Conservation (phyloP, 2,797 vertebrate genomes). For the Artibeus jamaicensis region DNA sequence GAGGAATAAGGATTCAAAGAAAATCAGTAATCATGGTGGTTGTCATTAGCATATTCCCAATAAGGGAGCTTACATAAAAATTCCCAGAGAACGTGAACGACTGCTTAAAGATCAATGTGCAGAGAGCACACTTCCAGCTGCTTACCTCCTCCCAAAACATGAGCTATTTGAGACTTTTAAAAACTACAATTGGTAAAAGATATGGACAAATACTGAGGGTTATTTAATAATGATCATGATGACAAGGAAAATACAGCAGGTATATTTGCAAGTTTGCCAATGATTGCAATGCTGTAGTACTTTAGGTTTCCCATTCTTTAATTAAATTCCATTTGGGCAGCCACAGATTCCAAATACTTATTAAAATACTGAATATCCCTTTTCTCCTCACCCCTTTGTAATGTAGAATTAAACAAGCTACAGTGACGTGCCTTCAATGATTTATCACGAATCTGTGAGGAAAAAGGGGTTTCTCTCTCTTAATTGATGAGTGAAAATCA, state of each 20-base stretch:
- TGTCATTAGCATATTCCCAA: slow-evolving; percentile 97
- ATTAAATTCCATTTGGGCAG: slow-evolving; percentile 60
- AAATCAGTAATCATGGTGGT: slow-evolving; percentile 95
- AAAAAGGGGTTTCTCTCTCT: slow-evolving; percentile 64
- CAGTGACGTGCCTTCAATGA: slow-evolving; percentile 44
- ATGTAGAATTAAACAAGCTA: slow-evolving; percentile 49
- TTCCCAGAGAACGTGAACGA: slow-evolving; percentile 90
- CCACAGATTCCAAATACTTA: slow-evolving; percentile 62
- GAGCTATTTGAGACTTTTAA: slow-evolving; percentile 57
- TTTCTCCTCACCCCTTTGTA: slow-evolving; percentile 56
- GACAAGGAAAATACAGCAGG: slow-evolving; percentile 46
- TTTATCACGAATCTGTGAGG: slow-evolving; percentile 67
- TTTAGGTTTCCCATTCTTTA: slow-evolving; percentile 68
- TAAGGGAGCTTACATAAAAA: slow-evolving; percentile 91
- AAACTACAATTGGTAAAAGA: slow-evolving; percentile 73
- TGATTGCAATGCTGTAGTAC: slow-evolving; percentile 49
- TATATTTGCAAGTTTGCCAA: slow-evolving; percentile 50
- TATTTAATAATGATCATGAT: slow-evolving; percentile 44
- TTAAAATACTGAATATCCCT: slow-evolving; percentile 48
- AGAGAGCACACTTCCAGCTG: slow-evolving; percentile 85
- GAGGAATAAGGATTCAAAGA: slow-evolving; percentile 95
- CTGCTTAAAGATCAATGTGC: slow-evolving; percentile 83
- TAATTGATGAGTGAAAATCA: slow-evolving; percentile 74
- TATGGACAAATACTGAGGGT: neutral
- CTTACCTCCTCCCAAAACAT: slow-evolving; percentile 70